Conservation (phyloP, 2,888 invertebrate genomes). For the Ctenicera cuprea region DNA sequence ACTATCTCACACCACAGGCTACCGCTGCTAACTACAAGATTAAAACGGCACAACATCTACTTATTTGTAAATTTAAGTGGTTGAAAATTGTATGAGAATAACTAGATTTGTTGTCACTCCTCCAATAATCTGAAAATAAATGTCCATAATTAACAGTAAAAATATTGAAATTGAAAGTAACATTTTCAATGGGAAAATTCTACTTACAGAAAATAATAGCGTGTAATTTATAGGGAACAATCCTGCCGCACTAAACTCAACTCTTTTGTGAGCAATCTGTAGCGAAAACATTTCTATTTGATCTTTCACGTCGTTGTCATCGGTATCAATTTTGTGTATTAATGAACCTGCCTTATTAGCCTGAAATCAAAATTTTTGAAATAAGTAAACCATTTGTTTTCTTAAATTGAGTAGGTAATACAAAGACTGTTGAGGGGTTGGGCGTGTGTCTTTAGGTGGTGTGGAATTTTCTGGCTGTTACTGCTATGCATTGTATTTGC, state of each 20-base stretch:
- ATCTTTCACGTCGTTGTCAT: slow-evolving; percentile 63
- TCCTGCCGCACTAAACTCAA: slow-evolving; percentile 66
- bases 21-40: too few relatives aligned
- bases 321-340: slow-evolving; percentile 64
- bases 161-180: background rate
- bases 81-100: slow-evolving; percentile 65
- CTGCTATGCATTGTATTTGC: too few relatives aligned
- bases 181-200: slow-evolving; percentile 1
- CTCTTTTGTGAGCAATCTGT: slow-evolving; percentile 66
- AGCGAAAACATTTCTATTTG: slow-evolving; percentile 68
- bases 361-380: slow-evolving; percentile 57
- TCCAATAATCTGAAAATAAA: slow-evolving; percentile 63
- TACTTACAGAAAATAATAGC: slow-evolving; percentile 65
- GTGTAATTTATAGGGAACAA: slow-evolving; percentile 66
- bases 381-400: background rate
- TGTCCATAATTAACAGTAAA: slow-evolving; percentile 2
- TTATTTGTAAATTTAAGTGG: slow-evolving; percentile 6
- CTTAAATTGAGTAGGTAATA: background rate
- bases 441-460: too few relatives aligned
- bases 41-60: too few relatives aligned
- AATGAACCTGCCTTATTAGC: slow-evolving; percentile 63
- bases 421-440: too few relatives aligned
- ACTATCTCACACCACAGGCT: too few relatives aligned
- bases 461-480: too few relatives aligned
- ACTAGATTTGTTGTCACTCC: slow-evolving; percentile 66